These are phyloP conservation scores for Lucilia sericata DNA, from an alignment of 1,140 invertebrate species.

Conservation along the genomic window DNA sequence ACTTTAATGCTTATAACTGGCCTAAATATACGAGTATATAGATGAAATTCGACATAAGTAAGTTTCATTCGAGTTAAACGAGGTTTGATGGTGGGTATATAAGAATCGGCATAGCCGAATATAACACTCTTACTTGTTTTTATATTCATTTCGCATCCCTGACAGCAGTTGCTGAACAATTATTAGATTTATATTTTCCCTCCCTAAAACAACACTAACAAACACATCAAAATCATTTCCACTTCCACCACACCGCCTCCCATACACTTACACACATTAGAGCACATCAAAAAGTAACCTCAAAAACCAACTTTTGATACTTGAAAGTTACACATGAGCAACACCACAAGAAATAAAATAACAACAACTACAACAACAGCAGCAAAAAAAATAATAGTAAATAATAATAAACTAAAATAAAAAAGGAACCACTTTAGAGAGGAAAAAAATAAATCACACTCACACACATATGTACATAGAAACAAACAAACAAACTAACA, in stretches of 20 bases:
- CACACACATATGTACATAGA: not conserved
- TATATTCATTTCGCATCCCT: too few relatives aligned
- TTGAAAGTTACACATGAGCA: constrained; percentile 30
- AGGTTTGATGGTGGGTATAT: too few relatives aligned
- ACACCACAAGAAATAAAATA: not conserved
- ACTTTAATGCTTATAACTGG: too few relatives aligned
- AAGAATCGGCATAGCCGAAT: too few relatives aligned
- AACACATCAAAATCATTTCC: not conserved
- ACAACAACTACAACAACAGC: constrained; percentile 1
- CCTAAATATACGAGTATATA: too few relatives aligned
- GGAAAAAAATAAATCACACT: not conserved
- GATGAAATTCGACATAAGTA: too few relatives aligned
- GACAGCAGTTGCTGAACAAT: not conserved
- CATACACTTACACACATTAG: not conserved
- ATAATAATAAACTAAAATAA: not conserved
- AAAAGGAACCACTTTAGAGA: not conserved
- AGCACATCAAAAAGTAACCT: constrained; percentile 17
- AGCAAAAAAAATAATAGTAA: not conserved
- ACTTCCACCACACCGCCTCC: too few relatives aligned
- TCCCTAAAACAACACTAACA: not conserved
- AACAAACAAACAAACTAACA: not conserved
- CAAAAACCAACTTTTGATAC: constrained; percentile 35
- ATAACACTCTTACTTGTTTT: too few relatives aligned
- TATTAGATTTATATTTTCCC: not conserved
- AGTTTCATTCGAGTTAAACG: too few relatives aligned